Percentiles rank a stretch among this genome's conserved stretches.
Evolutionary conservation across 2,113 vertebrate genomes (phyloP).

Genomic region (Acanthisitta chloris): DNA sequence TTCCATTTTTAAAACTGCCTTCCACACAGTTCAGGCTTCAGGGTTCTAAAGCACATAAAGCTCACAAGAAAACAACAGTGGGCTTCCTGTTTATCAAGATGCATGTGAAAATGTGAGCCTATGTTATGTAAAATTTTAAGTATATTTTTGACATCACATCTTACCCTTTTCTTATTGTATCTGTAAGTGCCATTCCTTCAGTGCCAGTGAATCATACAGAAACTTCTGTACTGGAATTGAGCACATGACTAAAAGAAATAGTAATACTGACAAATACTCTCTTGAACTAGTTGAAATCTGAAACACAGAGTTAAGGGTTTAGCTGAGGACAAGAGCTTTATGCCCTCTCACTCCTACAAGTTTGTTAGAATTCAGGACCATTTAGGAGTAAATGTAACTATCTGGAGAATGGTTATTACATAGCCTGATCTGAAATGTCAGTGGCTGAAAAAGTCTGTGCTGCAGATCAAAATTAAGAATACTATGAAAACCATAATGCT

Average conservation of each 20-base stretch:
- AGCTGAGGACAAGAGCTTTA: background rate
- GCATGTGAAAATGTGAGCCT: background rate
- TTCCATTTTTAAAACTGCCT: background rate
- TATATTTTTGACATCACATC: background rate
- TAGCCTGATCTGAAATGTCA: constrained; percentile 1
- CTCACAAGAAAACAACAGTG: background rate
- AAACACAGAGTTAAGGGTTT: background rate
- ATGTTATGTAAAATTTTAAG: background rate
- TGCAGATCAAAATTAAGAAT: background rate
- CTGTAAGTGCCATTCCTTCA: background rate
- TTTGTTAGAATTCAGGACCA: constrained; percentile 31
- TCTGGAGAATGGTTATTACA: background rate
- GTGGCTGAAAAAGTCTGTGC: background rate
- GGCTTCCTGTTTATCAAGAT: background rate
- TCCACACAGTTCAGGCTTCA: background rate
- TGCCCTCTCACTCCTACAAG: background rate
- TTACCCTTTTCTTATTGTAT: background rate
- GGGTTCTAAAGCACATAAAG: background rate
- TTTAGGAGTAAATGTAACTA: background rate
- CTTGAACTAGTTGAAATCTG: background rate
- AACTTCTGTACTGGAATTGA: background rate
- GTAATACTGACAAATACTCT: background rate
- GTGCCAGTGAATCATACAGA: background rate
- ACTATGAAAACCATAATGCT: background rate
- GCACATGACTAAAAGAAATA: background rate